Base-by-base conservation (phyloP, 2,888 invertebrate species). In the Bursaphelenchus okinawaensis region DNA sequence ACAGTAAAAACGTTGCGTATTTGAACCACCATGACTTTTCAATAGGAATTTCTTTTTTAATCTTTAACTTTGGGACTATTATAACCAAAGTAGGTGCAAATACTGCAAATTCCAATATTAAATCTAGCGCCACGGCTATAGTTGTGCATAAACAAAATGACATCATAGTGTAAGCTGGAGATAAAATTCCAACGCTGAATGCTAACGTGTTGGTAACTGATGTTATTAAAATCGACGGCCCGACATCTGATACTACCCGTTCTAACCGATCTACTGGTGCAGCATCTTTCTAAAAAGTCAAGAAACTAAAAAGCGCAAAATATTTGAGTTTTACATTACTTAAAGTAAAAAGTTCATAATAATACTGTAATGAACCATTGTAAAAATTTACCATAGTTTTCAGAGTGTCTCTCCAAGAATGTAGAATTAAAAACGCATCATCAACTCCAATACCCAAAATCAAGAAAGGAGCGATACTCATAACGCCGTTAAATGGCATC, bases 371-470 rank as follows among this genome's bases (percentile, higher is more conserved):
- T n/a, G n/a, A n/a, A n/a, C n/a, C n/a, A n/a, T n/a, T n/a, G n/a
- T n/a, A n/a, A n/a, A n/a, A n/a, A n/a, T n/a, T 23, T 26, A 54
- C 27, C 54, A 66, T 62, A 70, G 71, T 23, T 67, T 68, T 50
- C 23, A 52, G 8, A 9, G 31, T 54, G 27, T 74, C 70, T 19
- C 74, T 57, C 80, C 80, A 80, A 7, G 75, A 64, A 59, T 81
- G 79, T 28, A 81, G 61, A 29, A 81, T 64, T 52, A 81, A 71
- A 60, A 81, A 81, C 7, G 81, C 79, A 55, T 81, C 79, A 66
- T 81, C 81, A 29, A 80, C 80, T 20, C 76, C 79, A 40, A 79
- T 79, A 57, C 79, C 79, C 8, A 79, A 65, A 0, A 78, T 77
- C 31, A 81, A 62, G 57, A 81, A 80, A 4, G 81, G 81, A 12